phyloP scores from a whole-genome alignment of 2,113 vertebrate species.

The Romanogobio albipinnatus region DNA sequence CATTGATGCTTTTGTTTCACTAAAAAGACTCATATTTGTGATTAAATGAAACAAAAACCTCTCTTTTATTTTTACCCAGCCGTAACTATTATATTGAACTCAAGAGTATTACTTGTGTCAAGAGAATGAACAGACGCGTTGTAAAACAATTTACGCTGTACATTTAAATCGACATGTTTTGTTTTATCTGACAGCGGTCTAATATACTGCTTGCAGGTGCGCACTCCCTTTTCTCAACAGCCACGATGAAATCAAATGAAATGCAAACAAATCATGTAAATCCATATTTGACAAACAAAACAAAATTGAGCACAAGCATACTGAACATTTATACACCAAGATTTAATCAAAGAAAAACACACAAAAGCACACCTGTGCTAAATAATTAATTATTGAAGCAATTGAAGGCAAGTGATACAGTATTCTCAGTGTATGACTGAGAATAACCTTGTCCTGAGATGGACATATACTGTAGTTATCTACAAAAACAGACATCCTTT shows the following conservation, averaged over 20 bases:
- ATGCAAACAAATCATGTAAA: conserved; percentile 5
- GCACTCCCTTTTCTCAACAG: conserved; percentile 9
- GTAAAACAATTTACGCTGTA: neutral
- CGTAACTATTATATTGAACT: neutral
- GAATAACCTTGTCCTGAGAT: neutral
- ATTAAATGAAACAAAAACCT: neutral
- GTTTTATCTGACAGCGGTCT: neutral
- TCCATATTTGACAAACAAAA: conserved; percentile 23
- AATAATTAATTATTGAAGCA: neutral
- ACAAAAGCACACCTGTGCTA: neutral
- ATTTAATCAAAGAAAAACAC: neutral
- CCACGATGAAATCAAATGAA: neutral
- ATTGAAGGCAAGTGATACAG: neutral
- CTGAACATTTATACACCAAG: neutral
- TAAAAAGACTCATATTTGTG: neutral
- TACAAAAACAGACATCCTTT: conserved; percentile 26
- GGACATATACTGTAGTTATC: conserved; percentile 1
- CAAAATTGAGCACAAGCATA: conserved; percentile 9
- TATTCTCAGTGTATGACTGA: neutral
- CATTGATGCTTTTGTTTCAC: neutral
- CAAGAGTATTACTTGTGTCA: neutral
- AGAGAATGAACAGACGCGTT: neutral
- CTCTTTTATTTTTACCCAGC: neutral
- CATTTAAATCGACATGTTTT: neutral
- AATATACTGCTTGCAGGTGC: neutral